Evolutionary conservation across 2,888 invertebrate genomes (phyloP).

Genomic region (Synanthedon andrenaeformis): DNA sequence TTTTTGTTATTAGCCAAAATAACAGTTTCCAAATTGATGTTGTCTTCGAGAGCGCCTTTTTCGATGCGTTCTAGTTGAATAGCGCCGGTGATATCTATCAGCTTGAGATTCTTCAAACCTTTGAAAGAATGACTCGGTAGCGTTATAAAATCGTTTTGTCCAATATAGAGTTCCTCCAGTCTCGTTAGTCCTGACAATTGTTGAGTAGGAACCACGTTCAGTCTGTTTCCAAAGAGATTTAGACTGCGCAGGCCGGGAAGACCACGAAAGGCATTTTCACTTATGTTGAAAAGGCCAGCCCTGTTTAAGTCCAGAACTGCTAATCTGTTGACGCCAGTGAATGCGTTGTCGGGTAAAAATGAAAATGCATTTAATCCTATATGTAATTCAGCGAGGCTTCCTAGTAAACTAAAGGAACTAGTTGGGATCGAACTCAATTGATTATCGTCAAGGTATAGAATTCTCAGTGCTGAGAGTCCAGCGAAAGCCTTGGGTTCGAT

Average conservation of each 20-base stretch:
- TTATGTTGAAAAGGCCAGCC: conserved; percentile 84
- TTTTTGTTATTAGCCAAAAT: conserved; percentile 83
- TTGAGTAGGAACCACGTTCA: conserved; percentile 79
- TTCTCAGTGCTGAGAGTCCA: conserved; percentile 79
- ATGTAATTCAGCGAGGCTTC: conserved; percentile 85
- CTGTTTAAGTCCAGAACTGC: conserved; percentile 83
- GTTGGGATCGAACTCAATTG: conserved; percentile 83
- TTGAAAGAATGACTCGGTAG: conserved; percentile 81
- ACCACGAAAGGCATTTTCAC: conserved; percentile 80
- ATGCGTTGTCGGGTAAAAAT: conserved; percentile 80
- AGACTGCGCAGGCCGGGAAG: conserved; percentile 80
- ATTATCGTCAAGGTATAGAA: conserved; percentile 87
- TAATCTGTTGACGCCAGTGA: conserved; percentile 80
- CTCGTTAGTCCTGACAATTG: conserved; percentile 78
- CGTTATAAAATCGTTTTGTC: conserved; percentile 83
- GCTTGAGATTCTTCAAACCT: conserved; percentile 81
- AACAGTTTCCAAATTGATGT: conserved; percentile 83
- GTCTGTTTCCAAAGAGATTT: conserved; percentile 83
- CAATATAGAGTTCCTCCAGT: conserved; percentile 83
- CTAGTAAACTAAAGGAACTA: conserved; percentile 77
- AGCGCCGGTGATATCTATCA: conserved; percentile 83
- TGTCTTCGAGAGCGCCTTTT: conserved; percentile 82
- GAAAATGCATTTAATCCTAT: conserved; percentile 87
- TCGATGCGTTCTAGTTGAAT: conserved; percentile 78
- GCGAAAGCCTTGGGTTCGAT: conserved; percentile 83